Percentiles rank a stretch among this genome's conserved stretches.
These are phyloP conservation scores for Perognathus longimembris DNA, from an alignment of 2,113 vertebrate species.

Conservation along the genomic window DNA sequence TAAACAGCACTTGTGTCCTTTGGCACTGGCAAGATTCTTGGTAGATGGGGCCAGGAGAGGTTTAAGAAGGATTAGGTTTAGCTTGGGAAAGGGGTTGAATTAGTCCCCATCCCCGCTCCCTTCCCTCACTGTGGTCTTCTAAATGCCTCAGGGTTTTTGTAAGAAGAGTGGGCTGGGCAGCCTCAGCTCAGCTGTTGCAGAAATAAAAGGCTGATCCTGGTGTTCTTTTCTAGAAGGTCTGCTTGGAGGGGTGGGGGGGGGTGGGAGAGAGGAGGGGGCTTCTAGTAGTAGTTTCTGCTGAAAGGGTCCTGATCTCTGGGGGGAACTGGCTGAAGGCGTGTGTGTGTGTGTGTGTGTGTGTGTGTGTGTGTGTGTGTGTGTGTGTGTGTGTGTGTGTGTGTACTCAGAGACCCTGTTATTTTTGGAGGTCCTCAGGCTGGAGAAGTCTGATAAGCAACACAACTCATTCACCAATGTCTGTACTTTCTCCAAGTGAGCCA, in stretches of 20 bases:
- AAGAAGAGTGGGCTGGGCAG: constrained; percentile 70
- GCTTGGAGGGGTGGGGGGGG: too few species aligned
- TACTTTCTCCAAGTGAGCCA: neutral
- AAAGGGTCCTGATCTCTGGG: neutral
- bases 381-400: too few species aligned
- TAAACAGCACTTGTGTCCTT: constrained; percentile 62
- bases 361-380: too few species aligned
- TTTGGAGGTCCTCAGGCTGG: neutral
- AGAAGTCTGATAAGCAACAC: too few species aligned
- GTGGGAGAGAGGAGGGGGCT: too few species aligned
- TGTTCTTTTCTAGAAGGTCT: constrained; percentile 51
- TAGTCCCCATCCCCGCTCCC: constrained; percentile 7
- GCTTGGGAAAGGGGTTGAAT: constrained; percentile 69
- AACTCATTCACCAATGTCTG: too few species aligned
- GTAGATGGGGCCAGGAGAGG: constrained; percentile 68
- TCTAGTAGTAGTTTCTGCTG: neutral
- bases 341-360: too few species aligned
- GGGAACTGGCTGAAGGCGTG: neutral
- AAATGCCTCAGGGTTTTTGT: constrained; percentile 73
- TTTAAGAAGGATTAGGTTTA: constrained; percentile 84
- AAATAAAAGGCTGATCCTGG: constrained; percentile 58
- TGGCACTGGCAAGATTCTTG: constrained; percentile 76
- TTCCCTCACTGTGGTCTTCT: constrained; percentile 61
- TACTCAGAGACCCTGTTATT: neutral
- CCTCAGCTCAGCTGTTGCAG: constrained; percentile 58